Base-by-base conservation (phyloP, 2,113 vertebrate genomes). In the Mesitornis unicolor region DNA sequence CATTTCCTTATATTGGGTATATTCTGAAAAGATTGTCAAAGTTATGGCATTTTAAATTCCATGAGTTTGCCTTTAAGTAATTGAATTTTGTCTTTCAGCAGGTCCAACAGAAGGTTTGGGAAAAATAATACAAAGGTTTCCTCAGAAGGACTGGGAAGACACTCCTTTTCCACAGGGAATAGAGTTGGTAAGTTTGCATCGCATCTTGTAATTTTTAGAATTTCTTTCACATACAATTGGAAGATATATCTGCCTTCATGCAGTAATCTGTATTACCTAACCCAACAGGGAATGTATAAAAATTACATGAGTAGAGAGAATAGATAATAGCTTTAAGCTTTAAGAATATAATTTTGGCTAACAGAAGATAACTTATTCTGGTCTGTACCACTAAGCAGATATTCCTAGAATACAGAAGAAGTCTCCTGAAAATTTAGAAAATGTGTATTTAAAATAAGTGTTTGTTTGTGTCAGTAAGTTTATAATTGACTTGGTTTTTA, bases 101-200 rank as follows among this genome's bases (percentile, higher is more conserved):
- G 99, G 98, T 76, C 98, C 99, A 97, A 98, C 98, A 68, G 99
- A 99, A 90, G 99, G 99, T 96, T 98, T 99, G 95, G 99, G 99
- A 75, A 99, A 99, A 98, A 99, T 99, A 97, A 99, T 99, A 96
- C 99, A 99, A 81, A 98, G 99, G 90, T 99, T 99, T 97, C 99
- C 99, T 74, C 99, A 99, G 97, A 99, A 98, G 82, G 99, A 99
- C 97, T 99, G 99, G 99, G 99, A 99, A 89, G 99, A 99, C 74
- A 99, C 99, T 24, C 99, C 99, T 63, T 99, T 99, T 96, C 99
- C 99, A 76, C 99, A 99, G 93, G 99, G 99, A 92, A 99, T 99
- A 98, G 99, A 99, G 96, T 98, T 99, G 99, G 99, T 99, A 97
- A 98, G 98, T 99, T 95, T 63, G 10, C 79, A 21, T 74, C 86